Evolutionary conservation across 1,140 invertebrate species (phyloP).

Genomic region (Dendrolimus kikuchii): DNA sequence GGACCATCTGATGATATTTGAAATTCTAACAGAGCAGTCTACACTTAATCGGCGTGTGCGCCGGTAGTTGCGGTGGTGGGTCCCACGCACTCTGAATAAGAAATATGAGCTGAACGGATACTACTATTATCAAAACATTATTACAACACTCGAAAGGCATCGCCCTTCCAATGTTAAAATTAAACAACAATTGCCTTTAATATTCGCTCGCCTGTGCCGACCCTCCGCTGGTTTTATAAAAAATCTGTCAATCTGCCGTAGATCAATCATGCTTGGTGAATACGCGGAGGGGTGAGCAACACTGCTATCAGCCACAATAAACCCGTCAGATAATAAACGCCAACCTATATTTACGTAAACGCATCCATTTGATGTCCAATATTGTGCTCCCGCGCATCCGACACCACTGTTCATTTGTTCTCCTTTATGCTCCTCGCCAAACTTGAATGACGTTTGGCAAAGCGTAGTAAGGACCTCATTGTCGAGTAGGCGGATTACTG

Average conservation of each 20-base stretch:
- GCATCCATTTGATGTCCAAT: constrained; percentile 61
- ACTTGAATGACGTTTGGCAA: constrained; percentile 44
- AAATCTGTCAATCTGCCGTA: constrained; percentile 69
- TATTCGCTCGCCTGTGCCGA: constrained; percentile 60
- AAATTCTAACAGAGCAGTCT: constrained; percentile 42
- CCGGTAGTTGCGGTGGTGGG: constrained; percentile 15
- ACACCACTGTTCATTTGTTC: constrained; percentile 32
- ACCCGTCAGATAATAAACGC: constrained; percentile 62
- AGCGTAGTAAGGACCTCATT: constrained; percentile 19
- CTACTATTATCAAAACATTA: constrained; percentile 71
- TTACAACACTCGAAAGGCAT: constrained; percentile 67
- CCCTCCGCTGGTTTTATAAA: constrained; percentile 61
- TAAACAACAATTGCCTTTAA: constrained; percentile 72
- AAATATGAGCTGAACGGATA: constrained; percentile 69
- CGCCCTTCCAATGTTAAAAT: constrained; percentile 68
- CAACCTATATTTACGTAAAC: constrained; percentile 67
- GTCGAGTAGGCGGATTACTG: constrained; percentile 39
- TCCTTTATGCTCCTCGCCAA: constrained; percentile 29
- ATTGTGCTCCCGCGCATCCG: constrained; percentile 44
- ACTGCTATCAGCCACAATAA: constrained; percentile 44
- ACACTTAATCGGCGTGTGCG: constrained; percentile 25
- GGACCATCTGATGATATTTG: constrained; percentile 37
- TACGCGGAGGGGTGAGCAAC: constrained; percentile 50
- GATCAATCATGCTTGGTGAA: constrained; percentile 68
- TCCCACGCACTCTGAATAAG: constrained; percentile 69